Evolutionary conservation across 2,113 vertebrate species (phyloP).

Genomic region (Todiramphus chloris): DNA sequence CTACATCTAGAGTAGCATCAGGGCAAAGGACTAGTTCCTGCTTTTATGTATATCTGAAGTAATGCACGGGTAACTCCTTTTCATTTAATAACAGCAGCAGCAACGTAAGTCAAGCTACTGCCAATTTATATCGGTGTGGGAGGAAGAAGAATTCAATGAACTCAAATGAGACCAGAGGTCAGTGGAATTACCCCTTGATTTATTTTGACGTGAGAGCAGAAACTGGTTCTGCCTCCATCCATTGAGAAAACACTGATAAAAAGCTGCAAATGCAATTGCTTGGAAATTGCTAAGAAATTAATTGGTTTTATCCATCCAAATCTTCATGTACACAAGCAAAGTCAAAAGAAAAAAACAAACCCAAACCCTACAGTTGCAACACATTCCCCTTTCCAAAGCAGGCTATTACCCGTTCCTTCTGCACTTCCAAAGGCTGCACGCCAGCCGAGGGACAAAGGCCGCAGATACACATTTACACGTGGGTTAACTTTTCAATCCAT

Average conservation of each 20-base stretch:
- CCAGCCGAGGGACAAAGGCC: constrained; percentile 53
- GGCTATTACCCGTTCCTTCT: neutral
- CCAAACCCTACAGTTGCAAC: neutral
- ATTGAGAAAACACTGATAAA: constrained; percentile 36
- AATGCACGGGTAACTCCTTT: neutral
- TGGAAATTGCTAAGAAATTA: constrained; percentile 19
- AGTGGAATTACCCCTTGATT: constrained; percentile 53
- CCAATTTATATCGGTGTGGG: constrained; percentile 4
- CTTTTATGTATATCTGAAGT: neutral
- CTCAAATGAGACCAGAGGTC: constrained; percentile 60
- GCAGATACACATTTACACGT: constrained; percentile 59
- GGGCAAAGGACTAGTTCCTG: neutral
- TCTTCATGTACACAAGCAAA: constrained; percentile 1
- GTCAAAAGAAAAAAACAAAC: neutral
- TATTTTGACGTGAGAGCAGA: constrained; percentile 12
- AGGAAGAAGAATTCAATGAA: constrained; percentile 46
- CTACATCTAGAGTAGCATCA: neutral
- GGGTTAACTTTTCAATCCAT: constrained; percentile 69
- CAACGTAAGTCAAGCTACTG: neutral
- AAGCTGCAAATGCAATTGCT: neutral
- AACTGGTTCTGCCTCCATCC: constrained; percentile 22
- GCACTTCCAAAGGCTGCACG: neutral
- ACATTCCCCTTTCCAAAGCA: neutral
- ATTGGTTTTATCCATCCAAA: constrained; percentile 28
- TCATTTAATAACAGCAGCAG: constrained; percentile 23